Conservation (phyloP, 2,888 invertebrate species). For the Clunio marinus region DNA sequence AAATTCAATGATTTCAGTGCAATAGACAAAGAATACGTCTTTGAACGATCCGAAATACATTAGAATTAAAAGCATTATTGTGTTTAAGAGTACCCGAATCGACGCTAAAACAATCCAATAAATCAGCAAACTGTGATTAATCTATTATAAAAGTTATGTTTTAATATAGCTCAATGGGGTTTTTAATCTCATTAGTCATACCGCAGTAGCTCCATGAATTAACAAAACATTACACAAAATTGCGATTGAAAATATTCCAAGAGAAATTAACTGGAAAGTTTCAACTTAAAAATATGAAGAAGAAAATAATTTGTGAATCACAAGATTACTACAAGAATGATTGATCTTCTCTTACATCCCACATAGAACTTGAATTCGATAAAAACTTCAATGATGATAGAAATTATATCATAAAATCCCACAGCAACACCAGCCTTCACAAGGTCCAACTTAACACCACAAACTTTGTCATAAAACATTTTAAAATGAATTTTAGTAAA, state of each 20-base stretch:
- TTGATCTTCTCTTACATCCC: neutral
- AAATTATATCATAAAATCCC: neutral
- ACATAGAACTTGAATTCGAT: neutral
- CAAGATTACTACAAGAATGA: no score
- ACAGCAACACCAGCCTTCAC: conserved; percentile 2
- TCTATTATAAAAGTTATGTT: neutral
- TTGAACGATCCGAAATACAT: neutral
- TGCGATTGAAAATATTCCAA: conserved; percentile 1
- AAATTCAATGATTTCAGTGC: neutral
- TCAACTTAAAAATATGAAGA: neutral
- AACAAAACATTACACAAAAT: neutral
- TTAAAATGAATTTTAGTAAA: neutral
- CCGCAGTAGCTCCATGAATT: neutral
- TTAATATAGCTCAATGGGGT: neutral
- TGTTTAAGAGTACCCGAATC: neutral
- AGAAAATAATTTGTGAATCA: no score
- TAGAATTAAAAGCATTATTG: neutral
- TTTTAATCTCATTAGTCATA: neutral
- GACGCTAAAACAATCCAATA: neutral
- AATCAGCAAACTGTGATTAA: neutral
- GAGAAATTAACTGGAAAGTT: neutral
- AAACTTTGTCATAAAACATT: neutral
- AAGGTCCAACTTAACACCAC: neutral
- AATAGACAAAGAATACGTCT: neutral
- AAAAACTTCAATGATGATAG: neutral